Evolutionary conservation across 2,888 invertebrate species (phyloP), one percentile per base, ranked within the genome.

Genomic region (Hedya salicella): DNA sequence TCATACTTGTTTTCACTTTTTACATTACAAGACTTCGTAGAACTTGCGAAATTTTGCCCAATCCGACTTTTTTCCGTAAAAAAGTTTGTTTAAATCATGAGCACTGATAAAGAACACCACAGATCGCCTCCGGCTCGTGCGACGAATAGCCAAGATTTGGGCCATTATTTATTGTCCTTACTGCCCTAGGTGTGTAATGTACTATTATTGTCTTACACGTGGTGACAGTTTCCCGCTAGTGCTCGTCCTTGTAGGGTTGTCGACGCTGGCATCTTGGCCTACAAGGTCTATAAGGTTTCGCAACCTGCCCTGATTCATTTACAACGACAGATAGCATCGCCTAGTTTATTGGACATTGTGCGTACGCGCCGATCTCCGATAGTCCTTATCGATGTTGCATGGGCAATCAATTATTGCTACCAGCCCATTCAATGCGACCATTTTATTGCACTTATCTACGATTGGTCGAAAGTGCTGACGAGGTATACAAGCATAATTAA

Each of bases 321-420:
- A 86, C 86, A 82, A 82, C 77, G 79, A 83, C 81, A 80, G 91
- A 91, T 91, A 89, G 74, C 76, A 87, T 88, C 89, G 73, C 72
- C 80, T 90, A 83, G 86, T 92, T 91, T 92, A 92, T 92, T 88
- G 88, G 82, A 88, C 88, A 89, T 90, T 91, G 91, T 90, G 86
- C 83, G 83, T 83, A 80, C 79, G 78, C 73, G 76, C 78, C 75
- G 90, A 90, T 91, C 78, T 66, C 39, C 75, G 91, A 91, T 91
- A 88, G 75, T 75, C 79, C 81, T 85, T 89, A 88, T 80, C 82
- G 84, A 75, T 82, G 86, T 81, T 79, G 79, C 77, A 79, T 77
- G 80, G 71, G 86, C 85, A 89, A 91, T 91, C 89, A 89, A 85
- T 86, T 85, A 65, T 60, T 65, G 52, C 59, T 65, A 85, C 83